These are phyloP conservation scores for Andrena praecox DNA, from an alignment of 2,888 invertebrate genomes.

Conservation along the genomic window DNA sequence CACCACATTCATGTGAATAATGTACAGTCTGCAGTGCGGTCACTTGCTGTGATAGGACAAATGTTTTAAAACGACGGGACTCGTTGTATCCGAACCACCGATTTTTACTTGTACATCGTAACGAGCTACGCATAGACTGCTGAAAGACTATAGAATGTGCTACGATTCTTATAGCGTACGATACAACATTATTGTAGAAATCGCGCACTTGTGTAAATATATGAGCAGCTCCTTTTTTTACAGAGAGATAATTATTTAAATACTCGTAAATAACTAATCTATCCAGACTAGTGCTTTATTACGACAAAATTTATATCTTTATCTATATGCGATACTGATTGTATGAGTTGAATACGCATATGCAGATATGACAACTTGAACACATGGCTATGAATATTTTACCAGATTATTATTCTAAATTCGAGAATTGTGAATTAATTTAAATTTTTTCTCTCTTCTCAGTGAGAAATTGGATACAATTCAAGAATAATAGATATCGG, in stretches of 20 bases:
- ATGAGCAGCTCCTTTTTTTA: constrained; percentile 52
- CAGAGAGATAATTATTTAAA: constrained; percentile 46
- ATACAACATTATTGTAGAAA: constrained; percentile 45
- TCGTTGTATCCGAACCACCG: constrained; percentile 9
- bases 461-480: constrained; percentile 18
- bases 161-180: constrained; percentile 25
- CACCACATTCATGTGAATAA: constrained; percentile 83
- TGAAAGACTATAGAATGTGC: constrained; percentile 15
- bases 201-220: constrained; percentile 62
- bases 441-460: constrained; percentile 8
- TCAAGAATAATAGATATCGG: constrained; percentile 15
- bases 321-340: constrained; percentile 21
- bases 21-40: constrained; percentile 81
- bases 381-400: constrained; percentile 50
- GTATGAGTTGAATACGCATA: constrained; percentile 21
- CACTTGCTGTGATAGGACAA: constrained; percentile 83
- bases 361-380: constrained; percentile 28
- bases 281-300: constrained; percentile 52
- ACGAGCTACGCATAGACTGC: constrained; percentile 21
- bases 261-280: constrained; percentile 45
- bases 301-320: constrained; percentile 16
- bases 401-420: constrained; percentile 21
- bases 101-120: constrained; percentile 30
- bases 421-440: constrained; percentile 1
- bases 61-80: constrained; percentile 75